Evolutionary conservation across 2,888 invertebrate species (phyloP), one percentile per base, ranked within the genome.

Genomic region (Tetheella fluctuosa): DNA sequence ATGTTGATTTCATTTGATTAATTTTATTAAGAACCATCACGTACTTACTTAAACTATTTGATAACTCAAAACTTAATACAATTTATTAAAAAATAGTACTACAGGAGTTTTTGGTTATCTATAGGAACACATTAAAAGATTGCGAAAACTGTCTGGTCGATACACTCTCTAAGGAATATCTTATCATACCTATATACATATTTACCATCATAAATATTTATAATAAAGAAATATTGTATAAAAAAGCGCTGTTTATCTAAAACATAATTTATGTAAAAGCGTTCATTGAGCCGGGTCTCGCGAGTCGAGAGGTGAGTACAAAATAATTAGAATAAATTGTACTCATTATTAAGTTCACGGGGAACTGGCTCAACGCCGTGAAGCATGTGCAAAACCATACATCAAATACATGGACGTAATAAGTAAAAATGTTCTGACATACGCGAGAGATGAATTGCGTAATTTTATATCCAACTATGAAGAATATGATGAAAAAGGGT

Each of bases 301-400:
- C 61, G 48, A 48, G 48, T 20, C 48, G 48, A 20, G 48, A 20
- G 48, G 48, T 48, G 39, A 65, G 69, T 60, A 64, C 63, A 69
- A 74, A 80, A 79, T 81, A 80, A 79, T 81, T 78, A 77, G 67
- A 79, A 81, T 76, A 73, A 81, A 80, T 80, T 80, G 73, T 78
- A 76, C 79, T 78, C 75, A 79, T 83, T 82, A 79, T 73, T 63
- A 77, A 82, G 73, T 80, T 79, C 60, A 65, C 69, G 67, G 64
- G 65, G 65, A 76, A 74, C 70, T 64, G 73, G 71, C 72, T 68
- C 64, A 65, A 58, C 63, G 68, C 61, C 62, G 62, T 57, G 59
- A 67, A 73, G 71, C 62, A 70, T 76, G 75, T 69, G 68, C 67
- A 69, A 67, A 76, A 68, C 74, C 72, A 77, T 79, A 75, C 70